These are phyloP conservation scores for Coccyzus lansbergi DNA, from an alignment of 2,797 vertebrate species.

Conservation along the genomic window DNA sequence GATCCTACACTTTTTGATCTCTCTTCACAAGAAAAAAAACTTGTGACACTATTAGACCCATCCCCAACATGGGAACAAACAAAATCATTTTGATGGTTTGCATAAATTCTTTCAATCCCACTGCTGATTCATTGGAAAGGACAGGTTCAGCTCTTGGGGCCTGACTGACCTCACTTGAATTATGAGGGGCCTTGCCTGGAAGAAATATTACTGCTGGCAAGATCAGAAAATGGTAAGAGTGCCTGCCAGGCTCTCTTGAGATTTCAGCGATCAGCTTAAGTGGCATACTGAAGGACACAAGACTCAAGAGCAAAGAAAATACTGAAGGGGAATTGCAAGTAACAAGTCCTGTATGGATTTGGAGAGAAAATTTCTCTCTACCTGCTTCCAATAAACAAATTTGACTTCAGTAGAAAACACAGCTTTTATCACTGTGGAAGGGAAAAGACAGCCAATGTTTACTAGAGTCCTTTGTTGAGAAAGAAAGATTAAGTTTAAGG, in stretches of 20 bases:
- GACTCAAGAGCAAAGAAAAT: constrained; percentile 52
- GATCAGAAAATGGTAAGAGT: constrained; percentile 33
- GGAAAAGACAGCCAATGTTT: background rate
- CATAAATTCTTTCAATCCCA: background rate
- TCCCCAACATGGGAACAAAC: background rate
- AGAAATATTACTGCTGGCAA: constrained; percentile 63
- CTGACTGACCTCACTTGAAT: constrained; percentile 47
- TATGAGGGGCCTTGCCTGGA: constrained; percentile 36
- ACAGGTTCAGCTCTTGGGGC: constrained; percentile 32
- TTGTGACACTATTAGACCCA: accelerated
- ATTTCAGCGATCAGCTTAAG: constrained; percentile 42
- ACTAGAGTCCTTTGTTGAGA: background rate
- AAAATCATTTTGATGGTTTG: background rate
- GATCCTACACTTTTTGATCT: background rate
- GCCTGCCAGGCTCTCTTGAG: constrained; percentile 55
- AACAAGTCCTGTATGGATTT: background rate
- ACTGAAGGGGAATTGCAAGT: constrained; percentile 58
- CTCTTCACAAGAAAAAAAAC: background rate
- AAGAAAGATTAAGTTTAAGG: background rate
- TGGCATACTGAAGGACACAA: background rate
- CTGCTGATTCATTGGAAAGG: constrained; percentile 35
- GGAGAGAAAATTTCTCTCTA: background rate
- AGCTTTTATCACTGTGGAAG: background rate
- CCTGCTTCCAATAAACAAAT: background rate
- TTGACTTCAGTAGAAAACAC: background rate